Evolutionary conservation across 1,140 invertebrate species (phyloP).

Genomic region (Cherax destructor): DNA sequence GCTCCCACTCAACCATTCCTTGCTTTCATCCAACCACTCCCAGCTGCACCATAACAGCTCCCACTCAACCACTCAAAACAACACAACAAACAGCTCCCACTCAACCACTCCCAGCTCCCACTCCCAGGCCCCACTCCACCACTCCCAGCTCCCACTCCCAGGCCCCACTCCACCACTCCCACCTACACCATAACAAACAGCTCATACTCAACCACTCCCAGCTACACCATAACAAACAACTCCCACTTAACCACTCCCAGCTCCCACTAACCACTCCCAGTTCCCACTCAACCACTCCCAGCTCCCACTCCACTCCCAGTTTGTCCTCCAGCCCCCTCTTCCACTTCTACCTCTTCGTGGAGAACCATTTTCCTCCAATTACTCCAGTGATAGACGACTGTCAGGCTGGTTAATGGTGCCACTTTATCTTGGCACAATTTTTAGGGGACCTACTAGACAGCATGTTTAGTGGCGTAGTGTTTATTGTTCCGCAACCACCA

Average conservation of each 20-base stretch:
- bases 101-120: background rate
- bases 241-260: too few species aligned
- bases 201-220: background rate
- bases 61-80: too few species aligned
- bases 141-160: background rate
- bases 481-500: conserved; percentile 6
- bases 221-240: background rate
- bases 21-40: background rate
- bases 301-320: background rate
- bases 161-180: background rate
- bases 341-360: conserved; percentile 18
- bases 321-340: background rate
- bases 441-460: conserved; percentile 1
- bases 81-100: background rate
- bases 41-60: too few species aligned
- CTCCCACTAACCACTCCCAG: conserved; percentile 1
- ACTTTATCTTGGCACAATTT: conserved; percentile 56
- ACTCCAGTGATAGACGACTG: conserved; percentile 59
- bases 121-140: background rate
- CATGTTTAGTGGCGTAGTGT: background rate
- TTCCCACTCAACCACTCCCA: too few species aligned
- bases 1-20: background rate
- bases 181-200: too few species aligned
- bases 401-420: conserved; percentile 47
- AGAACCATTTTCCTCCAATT: conserved; percentile 46